Evolutionary conservation across 1,140 invertebrate genomes (phyloP), one percentile per base, ranked within the genome.

Genomic region (Lamellibrachia luymesi): DNA sequence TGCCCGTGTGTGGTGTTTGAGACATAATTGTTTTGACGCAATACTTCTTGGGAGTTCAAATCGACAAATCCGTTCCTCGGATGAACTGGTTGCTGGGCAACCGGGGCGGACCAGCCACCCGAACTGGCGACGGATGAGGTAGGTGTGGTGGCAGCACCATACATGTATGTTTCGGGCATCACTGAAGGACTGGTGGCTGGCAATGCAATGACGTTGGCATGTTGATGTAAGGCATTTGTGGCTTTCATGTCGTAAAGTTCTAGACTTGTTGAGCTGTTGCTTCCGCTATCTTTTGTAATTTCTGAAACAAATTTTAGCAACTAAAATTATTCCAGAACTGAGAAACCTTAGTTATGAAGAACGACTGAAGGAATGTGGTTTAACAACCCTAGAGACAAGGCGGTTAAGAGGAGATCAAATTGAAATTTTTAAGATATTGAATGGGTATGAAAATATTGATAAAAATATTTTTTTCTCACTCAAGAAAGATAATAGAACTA

Each of bases 251-350:
- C 56, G 92, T n/a, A 50, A 27, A 64, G 51, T 49, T 49, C 56
- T 64, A 92, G 49, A 90, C 94, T 64, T 38, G n/a, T 90, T 80
- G 92, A 90, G 90, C 92, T 92, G 89, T 92, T 93, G 90, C 93
- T 91, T 49, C 95, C 95, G 94, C 95, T 96, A 93, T 96, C 95
- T 97, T 98, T 98, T 94, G 98, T 98, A 95, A 98, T 98, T 97
- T 98, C 98, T 97, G 97, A 50, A 51, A 51, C 10, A 91, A 91
- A 91, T 51, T 51, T 38, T 38, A 38, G 38, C 38, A 91, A 91
- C 10, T 4, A n/a, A 8, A 10, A 91, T 91, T 51, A n/a, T 49
- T 27, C 91, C 38, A 38, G 38, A 38, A 38, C 38, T 38, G 38
- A 38, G 38, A 38, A 1, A 38, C 38, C 38, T 38, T 38, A 38